Base-by-base conservation (phyloP, 37 sponge, comb jelly and placozoan genomes). In the Beroe ovata region DNA sequence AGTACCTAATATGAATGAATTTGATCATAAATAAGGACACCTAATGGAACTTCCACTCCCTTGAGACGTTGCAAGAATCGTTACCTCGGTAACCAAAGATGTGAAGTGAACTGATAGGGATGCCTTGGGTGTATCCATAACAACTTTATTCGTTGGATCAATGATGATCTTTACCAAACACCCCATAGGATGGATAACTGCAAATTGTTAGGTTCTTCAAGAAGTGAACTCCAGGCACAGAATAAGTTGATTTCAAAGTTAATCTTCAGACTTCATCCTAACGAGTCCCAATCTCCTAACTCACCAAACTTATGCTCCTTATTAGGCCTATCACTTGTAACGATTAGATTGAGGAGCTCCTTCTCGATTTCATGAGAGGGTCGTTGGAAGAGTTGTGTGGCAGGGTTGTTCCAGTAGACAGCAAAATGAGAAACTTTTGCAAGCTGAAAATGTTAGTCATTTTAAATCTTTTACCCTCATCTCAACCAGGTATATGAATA, bases 351-450 rank as follows among this genome's bases (percentile, higher is more conserved):
- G 23, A 77, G 2, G 28, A 77, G 47, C 54, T 77, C 84, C 28
- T 20, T 36, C 47, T 77, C 84, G 26, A 42, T 42, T 2, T 39
- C 38, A n/a, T 42, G 42, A 1, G 39, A 29, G 25, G 54, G 42
- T 8, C 39, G 42, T 11, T 41, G 16, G 54, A 42, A 77, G 22
- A 77, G 47, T 23, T 26, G 38, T 2, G 26, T n/a, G n/a, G 38
- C 26, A 40, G 84, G 84, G 84, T 77, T 77, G 47, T 77, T 77
- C 84, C 84, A 77, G 84, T 77, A 77, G 22, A 77, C 54, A 77
- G 38, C 20, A 54, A 77, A 77, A 19, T 77, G 39, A 20, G 26
- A 30, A 4, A 77, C 38, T 19, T 42, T 77, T 0, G 84, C 84
- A 40, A 77, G 47, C 84, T 77, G 84, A 4, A 40, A 34, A n/a